phyloP scores from a whole-genome alignment of 2,888 invertebrate genomes.

The Coelinius sp. region DNA sequence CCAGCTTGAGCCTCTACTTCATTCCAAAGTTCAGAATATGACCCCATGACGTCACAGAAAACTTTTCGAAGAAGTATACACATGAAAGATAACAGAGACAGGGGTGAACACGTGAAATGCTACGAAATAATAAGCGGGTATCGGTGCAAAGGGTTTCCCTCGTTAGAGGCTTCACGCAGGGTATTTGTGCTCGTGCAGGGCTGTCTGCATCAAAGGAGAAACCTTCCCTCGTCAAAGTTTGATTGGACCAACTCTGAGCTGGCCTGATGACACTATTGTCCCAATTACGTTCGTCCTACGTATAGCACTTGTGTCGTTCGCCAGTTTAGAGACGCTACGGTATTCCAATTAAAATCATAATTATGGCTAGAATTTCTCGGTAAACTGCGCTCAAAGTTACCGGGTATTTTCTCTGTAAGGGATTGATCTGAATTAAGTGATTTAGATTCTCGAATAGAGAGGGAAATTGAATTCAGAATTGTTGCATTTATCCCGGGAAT shows the following conservation, averaged over 20 bases:
- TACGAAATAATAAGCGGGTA: conserved; percentile 41
- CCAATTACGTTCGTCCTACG: conserved; percentile 45
- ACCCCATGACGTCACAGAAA: conserved; percentile 16
- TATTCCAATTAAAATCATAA: conserved; percentile 51
- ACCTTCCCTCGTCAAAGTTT: conserved; percentile 43
- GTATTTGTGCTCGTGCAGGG: background rate
- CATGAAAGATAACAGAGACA: background rate
- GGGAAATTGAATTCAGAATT: no score
- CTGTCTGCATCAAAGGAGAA: conserved; percentile 42
- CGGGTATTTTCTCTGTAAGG: background rate
- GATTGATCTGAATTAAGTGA: no score
- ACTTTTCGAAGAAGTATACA: conserved; percentile 19
- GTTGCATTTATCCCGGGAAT: no score
- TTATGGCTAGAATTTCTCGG: conserved; percentile 28
- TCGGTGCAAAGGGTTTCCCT: conserved; percentile 26
- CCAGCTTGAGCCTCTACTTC: background rate
- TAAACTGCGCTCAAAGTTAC: background rate
- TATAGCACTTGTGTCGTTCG: conserved; percentile 19
- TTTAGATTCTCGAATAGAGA: no score
- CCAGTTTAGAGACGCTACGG: conserved; percentile 27
- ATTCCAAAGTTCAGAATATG: conserved; percentile 24
- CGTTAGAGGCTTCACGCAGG: conserved; percentile 15
- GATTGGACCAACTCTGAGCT: conserved; percentile 44
- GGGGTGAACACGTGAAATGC: conserved; percentile 28
- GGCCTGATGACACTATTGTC: conserved; percentile 45